phyloP scores from a whole-genome alignment of 2,888 invertebrate species.

The Coremacera marginata region DNA sequence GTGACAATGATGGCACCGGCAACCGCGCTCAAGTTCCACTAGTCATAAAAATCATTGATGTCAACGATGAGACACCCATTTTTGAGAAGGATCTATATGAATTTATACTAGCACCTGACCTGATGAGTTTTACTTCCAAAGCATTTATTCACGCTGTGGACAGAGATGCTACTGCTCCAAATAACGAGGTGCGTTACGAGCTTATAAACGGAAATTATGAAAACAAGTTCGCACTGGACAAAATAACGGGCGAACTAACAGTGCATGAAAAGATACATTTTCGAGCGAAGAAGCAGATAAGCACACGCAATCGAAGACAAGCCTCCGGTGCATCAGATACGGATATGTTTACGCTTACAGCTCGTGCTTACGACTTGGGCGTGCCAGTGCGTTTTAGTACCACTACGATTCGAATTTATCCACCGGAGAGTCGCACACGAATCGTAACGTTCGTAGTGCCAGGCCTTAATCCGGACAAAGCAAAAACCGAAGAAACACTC shows the following conservation, averaged over 20 bases:
- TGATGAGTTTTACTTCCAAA: slow-evolving; percentile 80
- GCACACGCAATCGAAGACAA: slow-evolving; percentile 54
- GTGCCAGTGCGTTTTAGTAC: slow-evolving; percentile 82
- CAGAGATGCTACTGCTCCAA: slow-evolving; percentile 85
- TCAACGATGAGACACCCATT: slow-evolving; percentile 88
- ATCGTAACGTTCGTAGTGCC: slow-evolving; percentile 87
- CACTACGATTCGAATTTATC: slow-evolving; percentile 81
- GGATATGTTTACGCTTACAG: slow-evolving; percentile 74
- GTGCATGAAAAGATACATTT: slow-evolving; percentile 71
- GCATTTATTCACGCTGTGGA: slow-evolving; percentile 88
- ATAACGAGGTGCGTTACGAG: slow-evolving; percentile 88
- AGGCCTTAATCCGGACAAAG: slow-evolving; percentile 80
- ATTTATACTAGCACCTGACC: slow-evolving; percentile 81
- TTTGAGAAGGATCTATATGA: slow-evolving; percentile 86
- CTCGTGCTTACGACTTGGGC: slow-evolving; percentile 87
- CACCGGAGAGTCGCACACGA: slow-evolving; percentile 80
- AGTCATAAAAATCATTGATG: slow-evolving; percentile 80
- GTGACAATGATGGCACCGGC: slow-evolving; percentile 87
- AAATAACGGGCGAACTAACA: slow-evolving; percentile 81
- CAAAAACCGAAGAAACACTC: slow-evolving; percentile 80
- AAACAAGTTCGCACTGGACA: slow-evolving; percentile 81
- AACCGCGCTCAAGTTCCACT: slow-evolving; percentile 80
- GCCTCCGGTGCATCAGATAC: slow-evolving; percentile 42
- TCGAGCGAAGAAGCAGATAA: slow-evolving; percentile 63
- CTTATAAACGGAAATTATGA: slow-evolving; percentile 82